phyloP scores from a whole-genome alignment of 2,113 vertebrate genomes.

The Lucifuga dentata region DNA sequence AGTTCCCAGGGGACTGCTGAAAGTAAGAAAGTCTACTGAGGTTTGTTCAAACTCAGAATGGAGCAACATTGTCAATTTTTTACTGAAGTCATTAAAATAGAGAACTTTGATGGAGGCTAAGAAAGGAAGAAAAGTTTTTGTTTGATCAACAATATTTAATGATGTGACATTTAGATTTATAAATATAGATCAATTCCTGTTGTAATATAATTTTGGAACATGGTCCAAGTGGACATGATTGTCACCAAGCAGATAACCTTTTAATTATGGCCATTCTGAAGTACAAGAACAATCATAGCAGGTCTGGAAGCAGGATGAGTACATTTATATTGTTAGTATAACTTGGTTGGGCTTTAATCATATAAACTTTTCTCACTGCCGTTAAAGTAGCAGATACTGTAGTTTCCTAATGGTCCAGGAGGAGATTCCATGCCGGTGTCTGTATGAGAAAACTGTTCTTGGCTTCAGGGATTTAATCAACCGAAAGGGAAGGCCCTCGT shows the following conservation, averaged over 20 bases:
- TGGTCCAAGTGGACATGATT: background rate
- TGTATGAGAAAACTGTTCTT: too few species aligned
- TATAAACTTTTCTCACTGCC: too few species aligned
- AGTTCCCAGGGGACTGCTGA: constrained; percentile 49
- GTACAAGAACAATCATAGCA: background rate
- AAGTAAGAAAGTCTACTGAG: constrained; percentile 47
- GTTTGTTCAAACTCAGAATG: constrained; percentile 43
- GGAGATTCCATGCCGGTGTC: too few species aligned
- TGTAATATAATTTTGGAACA: too few species aligned
- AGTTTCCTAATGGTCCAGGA: too few species aligned
- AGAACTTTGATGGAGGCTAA: constrained; percentile 37
- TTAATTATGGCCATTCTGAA: background rate
- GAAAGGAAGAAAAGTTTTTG: constrained; percentile 36
- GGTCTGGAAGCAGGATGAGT: constrained; percentile 9
- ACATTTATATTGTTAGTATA: background rate
- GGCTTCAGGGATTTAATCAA: too few species aligned
- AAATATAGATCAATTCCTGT: too few species aligned
- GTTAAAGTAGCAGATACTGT: too few species aligned
- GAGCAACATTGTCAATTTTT: constrained; percentile 47
- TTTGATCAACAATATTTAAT: constrained; percentile 55
- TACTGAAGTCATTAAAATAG: constrained; percentile 51
- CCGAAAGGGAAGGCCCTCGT: too few species aligned
- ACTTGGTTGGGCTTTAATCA: background rate
- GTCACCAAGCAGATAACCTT: constrained; percentile 14
- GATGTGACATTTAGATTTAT: too few species aligned